Percentiles rank a stretch among this genome's conserved stretches.
These are phyloP conservation scores for Catalaphyllia jardinei DNA, from an alignment of 64 coral and sea anemone species.

Conservation along the genomic window DNA sequence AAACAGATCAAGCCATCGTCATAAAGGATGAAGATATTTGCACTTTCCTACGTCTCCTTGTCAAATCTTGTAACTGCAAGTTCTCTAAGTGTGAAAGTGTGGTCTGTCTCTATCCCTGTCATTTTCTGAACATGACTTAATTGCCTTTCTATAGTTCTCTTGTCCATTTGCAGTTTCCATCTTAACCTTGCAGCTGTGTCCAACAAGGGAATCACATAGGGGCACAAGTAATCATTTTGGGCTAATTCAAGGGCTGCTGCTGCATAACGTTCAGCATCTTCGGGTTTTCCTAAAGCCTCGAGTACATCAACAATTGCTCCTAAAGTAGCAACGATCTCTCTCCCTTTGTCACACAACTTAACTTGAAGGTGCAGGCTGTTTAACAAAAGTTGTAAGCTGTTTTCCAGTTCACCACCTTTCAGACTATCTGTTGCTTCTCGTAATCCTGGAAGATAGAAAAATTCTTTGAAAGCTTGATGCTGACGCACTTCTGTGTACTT, in stretches of 20 bases:
- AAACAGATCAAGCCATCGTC: no score
- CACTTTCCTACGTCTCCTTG: neutral
- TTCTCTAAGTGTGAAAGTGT: constrained; percentile 71
- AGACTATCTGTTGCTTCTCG: constrained; percentile 71
- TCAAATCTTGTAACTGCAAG: constrained; percentile 74
- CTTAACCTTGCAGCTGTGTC: constrained; percentile 64
- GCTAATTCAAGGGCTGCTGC: constrained; percentile 74
- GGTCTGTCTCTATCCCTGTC: constrained; percentile 63
- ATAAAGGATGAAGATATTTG: no score
- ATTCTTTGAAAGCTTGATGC: constrained; percentile 78
- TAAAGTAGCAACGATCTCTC: constrained; percentile 83
- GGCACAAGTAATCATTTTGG: constrained; percentile 61
- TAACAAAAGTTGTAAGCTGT: constrained; percentile 70
- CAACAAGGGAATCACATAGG: constrained; percentile 87
- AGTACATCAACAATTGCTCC: constrained; percentile 79
- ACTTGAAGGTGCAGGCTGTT: constrained; percentile 93
- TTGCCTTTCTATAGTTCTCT: constrained; percentile 58
- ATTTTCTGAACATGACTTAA: constrained; percentile 64
- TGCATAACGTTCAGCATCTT: constrained; percentile 88
- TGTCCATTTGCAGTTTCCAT: constrained; percentile 69
- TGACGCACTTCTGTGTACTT: constrained; percentile 60
- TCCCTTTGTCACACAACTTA: constrained; percentile 78
- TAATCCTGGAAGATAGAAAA: constrained; percentile 84
- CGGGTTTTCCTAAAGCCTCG: constrained; percentile 53
- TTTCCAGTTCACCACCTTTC: constrained; percentile 73